Conservation (phyloP, 2,888 invertebrate species). For the Girardia tigrina region DNA sequence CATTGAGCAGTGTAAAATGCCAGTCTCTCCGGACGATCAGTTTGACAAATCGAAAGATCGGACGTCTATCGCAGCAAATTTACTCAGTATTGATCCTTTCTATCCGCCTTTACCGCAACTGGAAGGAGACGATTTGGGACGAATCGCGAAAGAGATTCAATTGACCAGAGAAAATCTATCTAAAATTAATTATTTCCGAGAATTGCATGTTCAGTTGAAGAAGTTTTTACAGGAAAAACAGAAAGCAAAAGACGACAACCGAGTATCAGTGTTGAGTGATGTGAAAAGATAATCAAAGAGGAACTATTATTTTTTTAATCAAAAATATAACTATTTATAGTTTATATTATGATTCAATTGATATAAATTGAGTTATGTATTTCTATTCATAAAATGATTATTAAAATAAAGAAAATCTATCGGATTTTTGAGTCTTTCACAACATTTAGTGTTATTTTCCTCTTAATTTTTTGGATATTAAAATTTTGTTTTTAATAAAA, state of each 20-base stretch:
- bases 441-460: too few species aligned
- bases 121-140: constrained; percentile 49
- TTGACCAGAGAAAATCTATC: constrained; percentile 42
- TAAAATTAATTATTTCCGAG: constrained; percentile 34
- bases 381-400: too few species aligned
- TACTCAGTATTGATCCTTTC: constrained; percentile 39
- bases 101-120: constrained; percentile 48
- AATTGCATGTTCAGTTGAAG: constrained; percentile 31
- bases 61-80: constrained; percentile 21
- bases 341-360: too few species aligned
- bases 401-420: too few species aligned
- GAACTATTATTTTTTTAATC: too few species aligned
- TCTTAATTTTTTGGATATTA: too few species aligned
- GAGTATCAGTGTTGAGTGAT: too few species aligned
- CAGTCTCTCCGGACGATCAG: not conserved
- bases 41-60: not conserved
- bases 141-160: constrained; percentile 46
- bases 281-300: too few species aligned
- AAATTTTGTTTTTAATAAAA: too few species aligned
- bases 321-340: too few species aligned
- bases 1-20: constrained; percentile 40
- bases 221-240: not conserved
- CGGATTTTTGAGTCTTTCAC: too few species aligned
- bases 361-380: too few species aligned
- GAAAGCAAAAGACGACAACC: not conserved